These are phyloP conservation scores for Diplodus puntazzo DNA, from an alignment of 2,797 vertebrate genomes.

Conservation along the genomic window DNA sequence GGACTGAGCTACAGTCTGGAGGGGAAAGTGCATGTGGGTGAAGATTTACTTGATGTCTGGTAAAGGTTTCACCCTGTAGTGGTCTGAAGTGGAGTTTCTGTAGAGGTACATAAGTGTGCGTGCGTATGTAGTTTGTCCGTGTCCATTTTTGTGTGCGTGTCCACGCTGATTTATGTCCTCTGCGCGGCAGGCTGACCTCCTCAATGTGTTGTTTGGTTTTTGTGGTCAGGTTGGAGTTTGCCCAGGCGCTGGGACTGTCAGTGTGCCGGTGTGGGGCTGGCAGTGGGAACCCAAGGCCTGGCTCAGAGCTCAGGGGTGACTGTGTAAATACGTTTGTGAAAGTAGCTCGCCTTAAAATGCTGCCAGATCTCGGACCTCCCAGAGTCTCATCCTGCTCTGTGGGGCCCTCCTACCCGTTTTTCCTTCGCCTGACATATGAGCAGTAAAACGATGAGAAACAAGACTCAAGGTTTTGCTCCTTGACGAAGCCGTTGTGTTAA, in stretches of 20 bases:
- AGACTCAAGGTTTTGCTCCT: conserved; percentile 23
- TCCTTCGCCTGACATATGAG: conserved; percentile 29
- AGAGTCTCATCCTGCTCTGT: conserved; percentile 46
- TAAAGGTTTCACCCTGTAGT: conserved; percentile 28
- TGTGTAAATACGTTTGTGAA: conserved; percentile 72
- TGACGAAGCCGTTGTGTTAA: conserved; percentile 24
- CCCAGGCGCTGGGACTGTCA: conserved; percentile 64
- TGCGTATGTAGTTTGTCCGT: not conserved
- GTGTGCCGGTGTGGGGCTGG: conserved; percentile 58
- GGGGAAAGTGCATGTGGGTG: conserved; percentile 42
- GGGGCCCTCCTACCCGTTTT: conserved; percentile 46
- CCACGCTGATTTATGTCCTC: conserved; percentile 67
- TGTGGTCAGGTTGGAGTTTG: conserved; percentile 70
- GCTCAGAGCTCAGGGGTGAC: conserved; percentile 64
- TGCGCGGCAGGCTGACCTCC: conserved; percentile 54
- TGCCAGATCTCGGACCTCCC: conserved; percentile 66
- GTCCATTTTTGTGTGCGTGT: conserved; percentile 22
- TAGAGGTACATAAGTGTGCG: conserved; percentile 8
- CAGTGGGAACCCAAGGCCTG: conserved; percentile 42
- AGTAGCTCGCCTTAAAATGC: conserved; percentile 53
- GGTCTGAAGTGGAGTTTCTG: conserved; percentile 6
- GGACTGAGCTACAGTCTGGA: conserved; percentile 59
- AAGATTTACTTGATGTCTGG: conserved; percentile 52
- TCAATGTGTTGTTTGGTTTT: conserved; percentile 72
- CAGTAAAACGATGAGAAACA: conserved; percentile 45